Evolutionary conservation across 2,888 invertebrate species (phyloP).

Genomic region (Caenorhabditis virilis): DNA sequence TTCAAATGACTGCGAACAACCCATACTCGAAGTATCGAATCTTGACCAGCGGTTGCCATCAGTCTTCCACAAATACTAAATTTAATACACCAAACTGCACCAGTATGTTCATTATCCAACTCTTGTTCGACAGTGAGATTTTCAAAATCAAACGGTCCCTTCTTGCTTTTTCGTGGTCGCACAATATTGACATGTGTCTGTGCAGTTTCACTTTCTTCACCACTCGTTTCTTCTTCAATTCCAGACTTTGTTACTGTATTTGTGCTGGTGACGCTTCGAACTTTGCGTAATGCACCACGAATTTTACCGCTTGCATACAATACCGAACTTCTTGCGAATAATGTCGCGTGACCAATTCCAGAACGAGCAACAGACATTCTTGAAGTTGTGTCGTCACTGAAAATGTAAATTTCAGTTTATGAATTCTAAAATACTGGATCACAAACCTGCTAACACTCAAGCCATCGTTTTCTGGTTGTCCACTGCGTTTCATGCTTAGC

Average conservation of each 20-base stretch:
- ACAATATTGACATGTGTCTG: slow-evolving; percentile 35
- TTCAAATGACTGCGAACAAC: slow-evolving; percentile 86
- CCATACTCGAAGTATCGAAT: slow-evolving; percentile 91
- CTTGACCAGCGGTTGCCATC: slow-evolving; percentile 95
- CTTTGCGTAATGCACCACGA: slow-evolving; percentile 53
- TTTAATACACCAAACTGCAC: slow-evolving; percentile 97
- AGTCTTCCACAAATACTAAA: slow-evolving; percentile 88
- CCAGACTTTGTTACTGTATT: slow-evolving; percentile 6
- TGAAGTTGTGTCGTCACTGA: slow-evolving; percentile 36
- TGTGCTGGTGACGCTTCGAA: slow-evolving; percentile 15
- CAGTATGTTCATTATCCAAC: slow-evolving; percentile 81
- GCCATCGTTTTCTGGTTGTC: slow-evolving; percentile 26
- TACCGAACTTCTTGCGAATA: slow-evolving; percentile 47
- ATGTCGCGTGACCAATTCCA: slow-evolving; percentile 41
- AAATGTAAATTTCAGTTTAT: not conserved
- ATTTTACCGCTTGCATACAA: slow-evolving; percentile 50
- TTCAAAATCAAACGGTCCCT: slow-evolving; percentile 95
- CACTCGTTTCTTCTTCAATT: slow-evolving; percentile 38
- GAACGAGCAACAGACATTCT: slow-evolving; percentile 20
- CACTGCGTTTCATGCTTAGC: slow-evolving; percentile 62
- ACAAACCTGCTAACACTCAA: slow-evolving; percentile 9
- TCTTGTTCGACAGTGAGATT: slow-evolving; percentile 85
- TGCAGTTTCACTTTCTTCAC: slow-evolving; percentile 35
- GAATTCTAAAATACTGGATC: not conserved
- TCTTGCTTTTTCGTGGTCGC: slow-evolving; percentile 92